Conservation (phyloP, 2,797 vertebrate species). For the Labroides dimidiatus region DNA sequence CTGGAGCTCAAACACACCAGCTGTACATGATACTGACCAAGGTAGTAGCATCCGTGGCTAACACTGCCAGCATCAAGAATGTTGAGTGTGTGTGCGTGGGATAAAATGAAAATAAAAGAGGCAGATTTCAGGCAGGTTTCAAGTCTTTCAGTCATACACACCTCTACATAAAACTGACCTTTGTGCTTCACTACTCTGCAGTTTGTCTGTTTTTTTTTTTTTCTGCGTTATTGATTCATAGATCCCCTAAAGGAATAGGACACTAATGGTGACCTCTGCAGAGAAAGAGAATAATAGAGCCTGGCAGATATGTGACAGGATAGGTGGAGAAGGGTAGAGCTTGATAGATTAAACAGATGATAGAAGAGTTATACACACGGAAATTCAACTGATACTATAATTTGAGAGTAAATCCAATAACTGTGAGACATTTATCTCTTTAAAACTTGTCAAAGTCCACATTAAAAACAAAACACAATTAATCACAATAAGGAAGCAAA, state of each 20-base stretch:
- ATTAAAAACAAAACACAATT: too few relatives aligned
- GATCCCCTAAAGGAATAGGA: slow-evolving; percentile 52
- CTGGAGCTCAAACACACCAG: slow-evolving; percentile 68
- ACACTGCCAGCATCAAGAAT: slow-evolving; percentile 42
- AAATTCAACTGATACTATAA: not conserved
- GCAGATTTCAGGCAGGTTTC: slow-evolving; percentile 1
- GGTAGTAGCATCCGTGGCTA: slow-evolving; percentile 32
- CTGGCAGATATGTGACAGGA: not conserved
- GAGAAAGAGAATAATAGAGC: slow-evolving; percentile 19
- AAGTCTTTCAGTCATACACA: not conserved
- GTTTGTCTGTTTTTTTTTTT: slow-evolving; percentile 12
- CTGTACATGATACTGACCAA: slow-evolving; percentile 54
- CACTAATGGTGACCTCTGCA: slow-evolving; percentile 62
- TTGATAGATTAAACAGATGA: not conserved
- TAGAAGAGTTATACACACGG: not conserved
- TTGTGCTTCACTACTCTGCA: not conserved
- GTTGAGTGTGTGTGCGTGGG: slow-evolving; percentile 2
- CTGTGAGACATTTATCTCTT: too few relatives aligned
- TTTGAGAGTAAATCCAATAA: too few relatives aligned
- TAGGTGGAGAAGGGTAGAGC: not conserved
- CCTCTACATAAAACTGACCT: not conserved
- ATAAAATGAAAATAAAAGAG: not conserved
- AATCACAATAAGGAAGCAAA: too few relatives aligned
- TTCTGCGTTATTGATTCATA: slow-evolving; percentile 60
- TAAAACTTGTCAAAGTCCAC: too few relatives aligned